Percentiles rank a stretch among this genome's conserved stretches.
Conservation (phyloP, 2,797 vertebrate species). For the Myiothlypis coronata region DNA sequence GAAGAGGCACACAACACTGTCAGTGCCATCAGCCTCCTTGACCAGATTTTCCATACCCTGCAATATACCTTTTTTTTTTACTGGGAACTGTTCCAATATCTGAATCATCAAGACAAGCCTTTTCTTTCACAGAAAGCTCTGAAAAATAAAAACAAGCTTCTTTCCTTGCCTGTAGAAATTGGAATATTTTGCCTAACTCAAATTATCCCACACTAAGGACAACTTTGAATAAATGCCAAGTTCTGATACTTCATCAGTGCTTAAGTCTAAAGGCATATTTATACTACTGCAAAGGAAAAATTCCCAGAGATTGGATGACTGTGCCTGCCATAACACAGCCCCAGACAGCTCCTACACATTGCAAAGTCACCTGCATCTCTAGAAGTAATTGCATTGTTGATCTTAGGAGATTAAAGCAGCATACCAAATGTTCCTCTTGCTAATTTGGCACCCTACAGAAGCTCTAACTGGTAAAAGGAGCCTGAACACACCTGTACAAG, state of each 20-base stretch:
- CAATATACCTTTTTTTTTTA: not conserved
- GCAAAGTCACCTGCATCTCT: not conserved
- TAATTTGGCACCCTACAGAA: not conserved
- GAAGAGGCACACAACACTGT: not conserved
- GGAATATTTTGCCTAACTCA: not conserved
- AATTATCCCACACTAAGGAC: not conserved
- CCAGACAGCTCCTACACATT: not conserved
- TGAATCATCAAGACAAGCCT: slow-evolving; percentile 5
- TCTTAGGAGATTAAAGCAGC: not conserved
- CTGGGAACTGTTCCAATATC: not conserved
- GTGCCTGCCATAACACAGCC: not conserved
- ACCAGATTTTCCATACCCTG: not conserved
- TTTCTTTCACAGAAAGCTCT: not conserved
- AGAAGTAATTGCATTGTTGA: not conserved
- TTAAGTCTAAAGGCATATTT: slow-evolving; percentile 15
- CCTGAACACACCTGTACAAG: not conserved
- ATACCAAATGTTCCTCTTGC: not conserved
- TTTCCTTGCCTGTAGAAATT: not conserved
- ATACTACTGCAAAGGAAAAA: not conserved
- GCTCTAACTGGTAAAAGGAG: not conserved
- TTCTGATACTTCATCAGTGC: not conserved
- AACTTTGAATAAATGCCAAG: slow-evolving; percentile 14
- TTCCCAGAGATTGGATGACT: not conserved
- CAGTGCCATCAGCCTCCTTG: not conserved
- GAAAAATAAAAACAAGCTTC: slow-evolving; percentile 24